Percentiles rank a stretch among this genome's conserved stretches.
Evolutionary conservation across 2,797 vertebrate genomes (phyloP).

Genomic region (Gobionotothen gibberifrons): DNA sequence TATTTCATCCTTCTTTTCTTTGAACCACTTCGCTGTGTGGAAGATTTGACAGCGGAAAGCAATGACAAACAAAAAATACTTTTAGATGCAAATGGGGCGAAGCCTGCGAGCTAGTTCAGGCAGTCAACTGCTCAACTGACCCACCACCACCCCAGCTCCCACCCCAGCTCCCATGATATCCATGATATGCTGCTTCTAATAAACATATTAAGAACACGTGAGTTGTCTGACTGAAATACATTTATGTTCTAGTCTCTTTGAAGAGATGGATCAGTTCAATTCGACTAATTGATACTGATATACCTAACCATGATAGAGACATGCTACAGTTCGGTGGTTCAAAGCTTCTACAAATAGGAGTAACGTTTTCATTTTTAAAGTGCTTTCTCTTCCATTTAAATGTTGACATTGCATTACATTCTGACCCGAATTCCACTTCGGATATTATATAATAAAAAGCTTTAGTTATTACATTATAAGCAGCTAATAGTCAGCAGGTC

Average conservation of each 20-base stretch:
- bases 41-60: slow-evolving; percentile 39
- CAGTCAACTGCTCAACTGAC: no score
- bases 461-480: background rate
- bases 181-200: no score
- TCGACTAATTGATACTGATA: slow-evolving; percentile 10
- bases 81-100: slow-evolving; percentile 43
- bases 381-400: background rate
- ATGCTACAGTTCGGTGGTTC: background rate
- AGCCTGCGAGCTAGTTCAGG: no score
- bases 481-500: slow-evolving; percentile 5
- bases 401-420: slow-evolving; percentile 4
- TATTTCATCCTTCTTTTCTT: slow-evolving; percentile 42
- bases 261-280: slow-evolving; percentile 23
- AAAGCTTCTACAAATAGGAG: slow-evolving; percentile 16
- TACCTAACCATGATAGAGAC: slow-evolving; percentile 9
- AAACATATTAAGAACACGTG: no score
- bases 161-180: no score
- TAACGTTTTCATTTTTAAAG: background rate
- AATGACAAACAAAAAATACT: slow-evolving; percentile 20
- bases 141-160: no score
- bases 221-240: no score
- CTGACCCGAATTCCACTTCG: background rate
- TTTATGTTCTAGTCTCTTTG: slow-evolving; percentile 27
- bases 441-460: background rate
- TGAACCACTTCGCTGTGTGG: slow-evolving; percentile 46